Evolutionary conservation across 2,888 invertebrate species (phyloP), one percentile per base, ranked within the genome.

Genomic region (Gnatocerus cornutus): DNA sequence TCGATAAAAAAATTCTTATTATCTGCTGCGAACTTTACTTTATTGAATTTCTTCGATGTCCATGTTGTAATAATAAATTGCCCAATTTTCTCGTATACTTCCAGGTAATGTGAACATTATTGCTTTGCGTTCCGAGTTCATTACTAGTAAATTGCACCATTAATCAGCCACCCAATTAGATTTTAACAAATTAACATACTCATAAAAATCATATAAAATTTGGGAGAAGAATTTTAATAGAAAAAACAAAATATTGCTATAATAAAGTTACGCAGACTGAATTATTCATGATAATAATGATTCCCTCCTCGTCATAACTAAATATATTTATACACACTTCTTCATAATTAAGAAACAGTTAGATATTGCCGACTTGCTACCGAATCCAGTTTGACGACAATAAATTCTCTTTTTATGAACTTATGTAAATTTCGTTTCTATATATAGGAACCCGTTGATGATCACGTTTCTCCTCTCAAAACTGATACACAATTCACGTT

Each of bases 341-440:
- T 77, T 67, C 71, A 75, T 78, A 79, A 80, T 81, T 81, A 79
- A 80, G 78, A 76, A 78, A 81, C 81, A 81, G 82, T 81, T 82
- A 80, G 80, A 80, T 77, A 80, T 79, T 77, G 76, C 76, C 78
- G 77, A 73, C 78, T 77, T 78, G 83, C 83, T 83, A 83, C 83
- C 79, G 83, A 82, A 82, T 83, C 83, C 82, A 80, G 82, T 83
- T 82, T 81, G 81, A 82, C 81, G 80, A 78, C 82, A 72, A 82
- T 83, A 83, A 82, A 83, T 83, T 81, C 78, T 81, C 80, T 80
- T 82, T 83, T 83, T 82, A 83, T 79, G 78, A 77, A 77, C 75
- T 75, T 78, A 78, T 81, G 79, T 76, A 78, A 80, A 80, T 80
- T 77, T 56, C 59, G 73, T 71, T 76, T 77, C 78, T 77, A 76